Evolutionary conservation across 2,113 vertebrate genomes (phyloP), one percentile per base, ranked within the genome.

Genomic region (Rhinolophus ferrumequinum): DNA sequence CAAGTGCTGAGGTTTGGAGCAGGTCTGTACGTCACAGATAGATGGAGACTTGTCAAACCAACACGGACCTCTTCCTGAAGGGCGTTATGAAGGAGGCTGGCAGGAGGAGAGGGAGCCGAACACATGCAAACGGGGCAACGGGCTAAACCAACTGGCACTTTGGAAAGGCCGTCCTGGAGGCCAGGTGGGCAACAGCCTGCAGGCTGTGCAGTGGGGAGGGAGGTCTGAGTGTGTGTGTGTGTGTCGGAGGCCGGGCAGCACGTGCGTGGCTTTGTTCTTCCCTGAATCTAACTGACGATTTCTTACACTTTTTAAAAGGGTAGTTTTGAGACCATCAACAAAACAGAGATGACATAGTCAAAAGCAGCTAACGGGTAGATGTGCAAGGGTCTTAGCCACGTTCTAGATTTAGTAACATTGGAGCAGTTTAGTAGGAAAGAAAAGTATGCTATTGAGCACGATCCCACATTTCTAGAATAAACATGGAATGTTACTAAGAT

Each of bases 81-180:
- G 30, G 52, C 0, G 11, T 30, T n/a, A 4, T 0, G 1, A 1
- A 41, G 15, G n/a, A 8, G 30, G n/a, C 1, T 10, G 44, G 67
- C 35, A 77, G 52, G 35, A 12, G 5, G 28, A 18, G n/a, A 13
- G 12, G 8, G 77, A 28, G 11, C 24, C 4, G 14, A 50, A 50
- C 41, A 44, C 41, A 6, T 7, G 41, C 41, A 47, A 19, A 33
- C 21, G 4, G 30, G 7, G 33, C 12, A 12, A 35, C 2, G 38
- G 35, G 22, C 22, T 70, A 18, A n/a, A 8, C 47, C 5, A 14
- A 24, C 18, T 19, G 50, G 60, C 1, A 30, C 8, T 28, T 26
- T 19, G 50, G 73, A 64, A 14, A 22, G 41, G 22, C 2, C 12
- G 5, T 16, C 35, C 52, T 30, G 70, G 28, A 28, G 54, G 66